Percentiles rank a stretch among this genome's conserved stretches.
Evolutionary conservation across 2,888 invertebrate genomes (phyloP).

Genomic region (Rhyacophila evoluta): DNA sequence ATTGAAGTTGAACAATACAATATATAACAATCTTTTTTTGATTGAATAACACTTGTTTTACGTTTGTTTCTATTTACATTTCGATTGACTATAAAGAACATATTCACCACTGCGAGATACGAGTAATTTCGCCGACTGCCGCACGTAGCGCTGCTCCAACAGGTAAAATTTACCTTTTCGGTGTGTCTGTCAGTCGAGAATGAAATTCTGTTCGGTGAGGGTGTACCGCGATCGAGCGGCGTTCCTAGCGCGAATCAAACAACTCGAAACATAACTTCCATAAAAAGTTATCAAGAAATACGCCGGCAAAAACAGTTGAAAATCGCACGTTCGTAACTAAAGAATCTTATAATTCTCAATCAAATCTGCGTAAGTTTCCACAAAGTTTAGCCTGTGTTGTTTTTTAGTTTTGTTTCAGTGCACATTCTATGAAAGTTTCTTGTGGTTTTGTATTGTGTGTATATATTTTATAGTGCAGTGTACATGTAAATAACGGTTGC

Average conservation of each 20-base stretch:
- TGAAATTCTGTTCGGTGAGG: not conserved
- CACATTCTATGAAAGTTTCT: conserved; percentile 5
- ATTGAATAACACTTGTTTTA: no score
- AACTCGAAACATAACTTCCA: not conserved
- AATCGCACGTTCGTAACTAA: not conserved
- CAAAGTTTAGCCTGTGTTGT: conserved; percentile 2
- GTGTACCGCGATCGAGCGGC: not conserved
- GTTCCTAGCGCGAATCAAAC: not conserved
- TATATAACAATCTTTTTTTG: no score
- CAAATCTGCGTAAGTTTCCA: not conserved
- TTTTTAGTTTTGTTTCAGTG: not conserved
- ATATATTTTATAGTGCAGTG: conserved; percentile 17
- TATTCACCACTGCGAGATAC: not conserved
- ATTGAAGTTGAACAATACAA: no score
- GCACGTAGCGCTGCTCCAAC: not conserved
- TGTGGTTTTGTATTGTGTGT: conserved; percentile 18
- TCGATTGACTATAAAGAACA: not conserved
- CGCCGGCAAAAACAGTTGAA: not conserved
- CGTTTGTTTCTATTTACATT: not conserved
- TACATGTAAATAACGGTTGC: conserved; percentile 4
- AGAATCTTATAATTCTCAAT: not conserved
- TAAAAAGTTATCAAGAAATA: not conserved
- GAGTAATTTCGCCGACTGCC: not conserved
- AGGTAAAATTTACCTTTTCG: not conserved
- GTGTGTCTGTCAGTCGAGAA: not conserved